phyloP scores from a whole-genome alignment of 2,888 invertebrate genomes.

The Chaitophorus viminalis region DNA sequence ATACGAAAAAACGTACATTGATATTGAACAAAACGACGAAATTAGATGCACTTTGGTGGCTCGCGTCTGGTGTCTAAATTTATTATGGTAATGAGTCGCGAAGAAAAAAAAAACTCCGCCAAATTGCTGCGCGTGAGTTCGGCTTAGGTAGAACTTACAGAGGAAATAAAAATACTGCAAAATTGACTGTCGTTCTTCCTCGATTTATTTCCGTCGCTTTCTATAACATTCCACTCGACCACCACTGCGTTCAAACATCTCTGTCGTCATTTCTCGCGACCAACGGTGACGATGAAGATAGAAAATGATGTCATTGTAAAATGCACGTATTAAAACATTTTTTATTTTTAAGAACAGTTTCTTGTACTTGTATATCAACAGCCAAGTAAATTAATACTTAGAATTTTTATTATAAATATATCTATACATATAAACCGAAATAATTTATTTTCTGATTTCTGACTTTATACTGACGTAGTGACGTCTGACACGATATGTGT shows the following conservation, averaged over 20 bases:
- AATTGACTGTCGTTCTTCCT: constrained; percentile 49
- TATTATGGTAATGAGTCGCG: constrained; percentile 41
- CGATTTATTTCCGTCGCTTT: constrained; percentile 58
- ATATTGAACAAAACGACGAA: constrained; percentile 32
- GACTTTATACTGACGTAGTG: no score
- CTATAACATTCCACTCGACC: constrained; percentile 37
- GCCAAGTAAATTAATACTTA: neutral
- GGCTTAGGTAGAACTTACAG: constrained; percentile 40
- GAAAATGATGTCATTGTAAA: constrained; percentile 51
- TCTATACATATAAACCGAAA: no score
- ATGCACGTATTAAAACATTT: neutral
- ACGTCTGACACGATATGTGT: no score
- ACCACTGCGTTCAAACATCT: constrained; percentile 18
- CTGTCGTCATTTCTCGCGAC: constrained; percentile 49
- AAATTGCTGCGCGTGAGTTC: constrained; percentile 26
- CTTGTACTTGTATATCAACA: no score
- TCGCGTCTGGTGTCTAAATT: constrained; percentile 48
- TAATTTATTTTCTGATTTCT: no score
- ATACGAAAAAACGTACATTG: neutral
- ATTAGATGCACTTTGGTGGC: constrained; percentile 34
- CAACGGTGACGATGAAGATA: constrained; percentile 37
- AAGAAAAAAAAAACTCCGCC: constrained; percentile 32
- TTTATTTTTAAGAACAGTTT: constrained; percentile 9
- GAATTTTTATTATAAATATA: no score
- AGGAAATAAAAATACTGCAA: constrained; percentile 46